Conservation (phyloP, 2,888 invertebrate species). For the Mimumesa dahlbomi region DNA sequence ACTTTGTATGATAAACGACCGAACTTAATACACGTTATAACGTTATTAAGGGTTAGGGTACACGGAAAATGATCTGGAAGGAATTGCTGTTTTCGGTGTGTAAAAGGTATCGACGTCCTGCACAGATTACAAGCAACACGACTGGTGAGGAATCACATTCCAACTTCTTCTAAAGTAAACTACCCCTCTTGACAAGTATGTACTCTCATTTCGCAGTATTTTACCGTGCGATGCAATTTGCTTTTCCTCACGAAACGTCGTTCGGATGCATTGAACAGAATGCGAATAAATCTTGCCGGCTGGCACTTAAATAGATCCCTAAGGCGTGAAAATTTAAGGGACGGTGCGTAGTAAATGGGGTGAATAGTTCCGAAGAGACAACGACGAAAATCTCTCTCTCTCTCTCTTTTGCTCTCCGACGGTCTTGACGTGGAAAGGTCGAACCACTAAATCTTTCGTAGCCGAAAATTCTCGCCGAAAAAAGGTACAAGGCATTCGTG, state of each 20-base stretch:
- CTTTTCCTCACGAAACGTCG: background rate
- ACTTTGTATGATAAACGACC: too few relatives aligned
- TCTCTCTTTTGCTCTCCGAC: background rate
- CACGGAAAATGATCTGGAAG: too few relatives aligned
- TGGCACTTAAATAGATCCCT: background rate
- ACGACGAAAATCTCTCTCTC: background rate
- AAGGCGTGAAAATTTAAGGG: constrained; percentile 9
- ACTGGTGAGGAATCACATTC: background rate
- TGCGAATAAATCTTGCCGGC: background rate
- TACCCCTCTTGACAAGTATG: background rate
- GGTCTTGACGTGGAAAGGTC: constrained; percentile 2
- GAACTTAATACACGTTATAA: too few relatives aligned
- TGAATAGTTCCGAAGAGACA: constrained; percentile 2
- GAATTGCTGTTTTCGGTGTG: too few relatives aligned
- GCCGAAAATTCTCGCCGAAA: background rate
- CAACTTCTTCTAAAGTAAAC: background rate
- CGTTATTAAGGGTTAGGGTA: too few relatives aligned
- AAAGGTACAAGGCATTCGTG: too few relatives aligned
- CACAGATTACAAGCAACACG: background rate
- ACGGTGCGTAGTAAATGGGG: constrained; percentile 1
- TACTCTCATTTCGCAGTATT: too few relatives aligned
- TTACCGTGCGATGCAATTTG: too few relatives aligned
- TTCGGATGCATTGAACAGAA: background rate
- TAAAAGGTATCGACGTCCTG: background rate
- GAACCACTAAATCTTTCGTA: constrained; percentile 1